Evolutionary conservation across 2,797 vertebrate species (phyloP).

Genomic region (Micropoecilia bifurca): DNA sequence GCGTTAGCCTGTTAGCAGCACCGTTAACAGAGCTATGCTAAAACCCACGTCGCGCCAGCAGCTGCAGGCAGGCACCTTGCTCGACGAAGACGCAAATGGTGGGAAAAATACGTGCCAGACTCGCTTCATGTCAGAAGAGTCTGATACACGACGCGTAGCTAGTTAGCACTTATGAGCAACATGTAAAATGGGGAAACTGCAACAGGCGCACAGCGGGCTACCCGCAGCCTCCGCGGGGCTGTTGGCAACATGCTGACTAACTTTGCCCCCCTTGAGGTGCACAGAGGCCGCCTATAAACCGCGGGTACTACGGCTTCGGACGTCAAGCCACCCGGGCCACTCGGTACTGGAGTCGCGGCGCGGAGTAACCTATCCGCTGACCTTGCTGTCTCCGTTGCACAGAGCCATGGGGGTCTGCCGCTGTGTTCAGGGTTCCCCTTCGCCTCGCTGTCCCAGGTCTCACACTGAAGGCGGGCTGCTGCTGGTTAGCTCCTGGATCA

Average conservation of each 20-base stretch:
- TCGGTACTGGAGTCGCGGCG: slow-evolving; percentile 1
- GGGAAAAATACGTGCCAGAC: neutral
- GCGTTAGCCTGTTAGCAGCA: slow-evolving; percentile 69
- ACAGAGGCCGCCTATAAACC: slow-evolving; percentile 75
- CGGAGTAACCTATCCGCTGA: slow-evolving; percentile 78
- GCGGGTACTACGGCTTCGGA: neutral
- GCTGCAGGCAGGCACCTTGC: slow-evolving; percentile 8
- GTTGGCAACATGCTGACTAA: slow-evolving; percentile 57
- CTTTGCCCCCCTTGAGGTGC: slow-evolving; percentile 61
- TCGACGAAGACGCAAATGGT: neutral
- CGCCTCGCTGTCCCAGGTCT: slow-evolving; percentile 65
- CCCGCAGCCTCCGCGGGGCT: slow-evolving; percentile 25
- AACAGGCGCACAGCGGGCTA: slow-evolving; percentile 61
- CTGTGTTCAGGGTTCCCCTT: slow-evolving; percentile 70
- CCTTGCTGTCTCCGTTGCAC: slow-evolving; percentile 98
- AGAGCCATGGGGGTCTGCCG: slow-evolving; percentile 88
- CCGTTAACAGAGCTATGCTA: slow-evolving; percentile 73
- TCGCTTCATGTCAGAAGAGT: neutral
- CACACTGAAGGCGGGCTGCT: slow-evolving; percentile 17
- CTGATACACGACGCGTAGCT: neutral
- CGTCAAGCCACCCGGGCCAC: slow-evolving; percentile 23
- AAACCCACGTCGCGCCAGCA: slow-evolving; percentile 74
- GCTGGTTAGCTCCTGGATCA: slow-evolving; percentile 51
- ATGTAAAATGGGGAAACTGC: slow-evolving; percentile 56
- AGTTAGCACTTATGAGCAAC: slow-evolving; percentile 42